A percentile compares a stretch with the other conserved stretches of the same genome.
Evolutionary conservation across 2,797 vertebrate genomes (phyloP).

Genomic region (Scarus forsteni): DNA sequence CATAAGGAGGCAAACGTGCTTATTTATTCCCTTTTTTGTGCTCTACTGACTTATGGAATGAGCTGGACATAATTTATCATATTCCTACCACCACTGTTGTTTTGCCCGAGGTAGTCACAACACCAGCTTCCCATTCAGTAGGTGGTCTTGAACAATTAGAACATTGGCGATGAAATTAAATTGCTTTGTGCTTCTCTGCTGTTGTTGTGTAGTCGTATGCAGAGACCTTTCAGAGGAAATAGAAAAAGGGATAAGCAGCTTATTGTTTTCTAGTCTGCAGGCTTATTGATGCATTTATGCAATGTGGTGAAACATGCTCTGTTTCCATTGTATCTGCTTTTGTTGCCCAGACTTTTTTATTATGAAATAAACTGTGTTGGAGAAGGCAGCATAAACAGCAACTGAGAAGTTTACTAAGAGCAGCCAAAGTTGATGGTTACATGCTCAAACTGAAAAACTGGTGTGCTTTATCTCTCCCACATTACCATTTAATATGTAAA

Average conservation of each 20-base stretch:
- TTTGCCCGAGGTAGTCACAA: slow-evolving; percentile 3
- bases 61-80: slow-evolving; percentile 21
- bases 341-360: not conserved
- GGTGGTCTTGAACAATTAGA: not conserved
- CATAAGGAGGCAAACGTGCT: slow-evolving; percentile 2
- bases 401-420: too few relatives aligned
- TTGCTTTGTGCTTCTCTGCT: slow-evolving; percentile 1
- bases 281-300: not conserved
- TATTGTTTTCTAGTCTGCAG: not conserved
- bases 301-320: not conserved
- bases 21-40: slow-evolving; percentile 20
- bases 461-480: too few relatives aligned
- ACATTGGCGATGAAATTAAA: slow-evolving; percentile 10
- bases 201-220: not conserved
- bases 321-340: not conserved
- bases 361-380: not conserved
- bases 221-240: not conserved
- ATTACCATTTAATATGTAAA: too few relatives aligned
- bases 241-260: not conserved
- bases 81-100: slow-evolving; percentile 1
- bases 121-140: slow-evolving; percentile 3
- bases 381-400: too few relatives aligned
- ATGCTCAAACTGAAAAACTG: too few relatives aligned
- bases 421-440: too few relatives aligned
- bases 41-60: slow-evolving; percentile 1